Evolutionary conservation across 1,140 invertebrate genomes (phyloP).

Genomic region (Drosophila baimaii): DNA sequence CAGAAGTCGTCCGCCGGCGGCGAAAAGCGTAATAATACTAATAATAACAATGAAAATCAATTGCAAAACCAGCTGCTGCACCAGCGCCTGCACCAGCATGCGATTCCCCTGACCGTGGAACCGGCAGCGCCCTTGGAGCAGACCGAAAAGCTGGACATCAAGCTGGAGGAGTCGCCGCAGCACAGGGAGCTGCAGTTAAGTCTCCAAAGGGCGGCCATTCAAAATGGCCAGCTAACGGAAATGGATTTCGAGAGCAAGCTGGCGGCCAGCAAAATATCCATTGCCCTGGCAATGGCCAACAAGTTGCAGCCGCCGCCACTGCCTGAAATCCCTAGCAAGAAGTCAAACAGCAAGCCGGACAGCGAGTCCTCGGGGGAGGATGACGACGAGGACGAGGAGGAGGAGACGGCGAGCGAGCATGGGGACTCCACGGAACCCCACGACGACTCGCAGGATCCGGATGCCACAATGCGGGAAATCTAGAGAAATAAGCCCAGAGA

Average conservation of each 20-base stretch:
- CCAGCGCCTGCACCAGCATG: slow-evolving; percentile 75
- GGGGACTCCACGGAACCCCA: slow-evolving; percentile 62
- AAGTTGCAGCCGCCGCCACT: slow-evolving; percentile 32
- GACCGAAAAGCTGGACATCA: slow-evolving; percentile 81
- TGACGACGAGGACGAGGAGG: slow-evolving; percentile 39
- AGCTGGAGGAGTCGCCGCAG: slow-evolving; percentile 76
- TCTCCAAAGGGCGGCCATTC: slow-evolving; percentile 56
- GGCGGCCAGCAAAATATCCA: slow-evolving; percentile 79
- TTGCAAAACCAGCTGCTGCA: slow-evolving; percentile 49
- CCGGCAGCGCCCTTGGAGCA: slow-evolving; percentile 78
- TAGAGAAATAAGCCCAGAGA: slow-evolving; percentile 22
- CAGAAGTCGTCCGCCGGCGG: slow-evolving; percentile 12
- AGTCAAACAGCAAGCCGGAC: slow-evolving; percentile 15
- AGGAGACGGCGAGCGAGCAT: slow-evolving; percentile 58
- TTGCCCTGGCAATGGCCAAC: slow-evolving; percentile 64
- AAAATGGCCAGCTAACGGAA: slow-evolving; percentile 45
- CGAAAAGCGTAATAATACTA: slow-evolving; percentile 48
- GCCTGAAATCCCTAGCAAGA: slow-evolving; percentile 10
- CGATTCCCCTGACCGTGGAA: slow-evolving; percentile 77
- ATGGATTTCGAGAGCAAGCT: slow-evolving; percentile 82
- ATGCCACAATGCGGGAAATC: slow-evolving; percentile 55
- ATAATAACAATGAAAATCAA: slow-evolving; percentile 49
- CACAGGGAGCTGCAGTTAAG: slow-evolving; percentile 71
- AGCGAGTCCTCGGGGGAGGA: slow-evolving; percentile 42
- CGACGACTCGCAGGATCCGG: slow-evolving; percentile 67